These are phyloP conservation scores for Benthosema pterotum DNA, from an alignment of 2,797 vertebrate species.

Conservation along the genomic window DNA sequence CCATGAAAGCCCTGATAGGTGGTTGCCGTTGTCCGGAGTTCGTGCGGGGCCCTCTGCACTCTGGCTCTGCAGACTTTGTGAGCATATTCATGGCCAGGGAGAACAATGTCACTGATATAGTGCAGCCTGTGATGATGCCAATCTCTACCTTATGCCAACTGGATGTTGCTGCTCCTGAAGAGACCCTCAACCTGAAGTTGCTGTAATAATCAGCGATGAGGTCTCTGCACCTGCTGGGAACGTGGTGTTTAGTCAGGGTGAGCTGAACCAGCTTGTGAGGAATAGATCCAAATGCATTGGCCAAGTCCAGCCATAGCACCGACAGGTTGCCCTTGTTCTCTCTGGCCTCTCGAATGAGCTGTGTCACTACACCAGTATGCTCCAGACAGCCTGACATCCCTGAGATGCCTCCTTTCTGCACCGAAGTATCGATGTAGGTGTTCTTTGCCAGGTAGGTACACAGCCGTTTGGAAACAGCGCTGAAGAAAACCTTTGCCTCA, in stretches of 20 bases:
- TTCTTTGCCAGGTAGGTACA: too few species aligned
- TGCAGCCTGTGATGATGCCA: slow-evolving; percentile 1
- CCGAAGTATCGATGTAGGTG: too few species aligned
- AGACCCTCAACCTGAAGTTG: slow-evolving; percentile 19
- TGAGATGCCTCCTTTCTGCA: too few species aligned
- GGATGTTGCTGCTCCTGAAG: not conserved
- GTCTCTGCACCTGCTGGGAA: not conserved
- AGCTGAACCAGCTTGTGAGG: slow-evolving; percentile 6
- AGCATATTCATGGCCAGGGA: slow-evolving; percentile 18
- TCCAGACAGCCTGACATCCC: too few species aligned
- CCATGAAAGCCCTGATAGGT: too few species aligned
- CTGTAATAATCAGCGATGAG: slow-evolving; percentile 1
- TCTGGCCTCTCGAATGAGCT: slow-evolving; percentile 10
- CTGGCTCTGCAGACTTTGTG: slow-evolving; percentile 11
- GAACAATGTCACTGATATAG: slow-evolving; percentile 5
- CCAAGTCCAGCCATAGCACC: slow-evolving; percentile 4
- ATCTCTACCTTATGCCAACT: slow-evolving; percentile 12
- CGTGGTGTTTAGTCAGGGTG: not conserved
- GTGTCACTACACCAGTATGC: too few species aligned
- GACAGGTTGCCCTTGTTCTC: slow-evolving; percentile 22
- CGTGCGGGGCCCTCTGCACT: slow-evolving; percentile 2
- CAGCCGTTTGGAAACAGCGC: too few species aligned
- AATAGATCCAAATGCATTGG: slow-evolving; percentile 13
- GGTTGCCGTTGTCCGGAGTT: not conserved
- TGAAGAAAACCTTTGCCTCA: too few species aligned